Conservation (phyloP, 2,113 vertebrate species). For the Limnothrissa miodon region DNA sequence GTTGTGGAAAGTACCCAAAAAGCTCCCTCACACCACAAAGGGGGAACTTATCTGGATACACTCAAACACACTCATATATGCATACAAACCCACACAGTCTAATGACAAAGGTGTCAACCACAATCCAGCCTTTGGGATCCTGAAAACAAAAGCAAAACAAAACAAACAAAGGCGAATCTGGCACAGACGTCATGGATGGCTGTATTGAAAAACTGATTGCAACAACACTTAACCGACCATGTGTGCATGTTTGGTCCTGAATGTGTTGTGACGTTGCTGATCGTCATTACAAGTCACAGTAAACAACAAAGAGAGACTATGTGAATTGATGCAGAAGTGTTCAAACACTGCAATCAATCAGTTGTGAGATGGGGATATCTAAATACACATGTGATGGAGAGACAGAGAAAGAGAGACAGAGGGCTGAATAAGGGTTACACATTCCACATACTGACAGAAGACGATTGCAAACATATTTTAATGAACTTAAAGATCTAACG, state of each 20-base stretch:
- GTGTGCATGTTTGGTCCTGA: neutral
- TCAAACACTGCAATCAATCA: no score
- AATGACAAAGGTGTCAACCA: neutral
- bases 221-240: neutral
- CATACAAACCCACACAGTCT: constrained; percentile 21
- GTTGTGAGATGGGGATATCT: no score
- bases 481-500: neutral
- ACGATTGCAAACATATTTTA: neutral
- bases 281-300: neutral
- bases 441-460: neutral
- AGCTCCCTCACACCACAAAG: constrained; percentile 18
- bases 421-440: neutral
- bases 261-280: neutral
- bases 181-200: neutral
- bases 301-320: neutral
- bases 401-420: neutral
- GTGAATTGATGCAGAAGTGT: neutral
- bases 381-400: no score
- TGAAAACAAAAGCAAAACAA: neutral
- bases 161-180: neutral
- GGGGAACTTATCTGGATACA: constrained; percentile 40
- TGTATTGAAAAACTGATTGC: neutral
- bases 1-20: constrained; percentile 66
- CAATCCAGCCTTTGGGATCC: neutral
- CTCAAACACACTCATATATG: neutral